Evolutionary conservation across 2,113 vertebrate species (phyloP), one percentile per base, ranked within the genome.

Genomic region (Mesocricetus auratus): DNA sequence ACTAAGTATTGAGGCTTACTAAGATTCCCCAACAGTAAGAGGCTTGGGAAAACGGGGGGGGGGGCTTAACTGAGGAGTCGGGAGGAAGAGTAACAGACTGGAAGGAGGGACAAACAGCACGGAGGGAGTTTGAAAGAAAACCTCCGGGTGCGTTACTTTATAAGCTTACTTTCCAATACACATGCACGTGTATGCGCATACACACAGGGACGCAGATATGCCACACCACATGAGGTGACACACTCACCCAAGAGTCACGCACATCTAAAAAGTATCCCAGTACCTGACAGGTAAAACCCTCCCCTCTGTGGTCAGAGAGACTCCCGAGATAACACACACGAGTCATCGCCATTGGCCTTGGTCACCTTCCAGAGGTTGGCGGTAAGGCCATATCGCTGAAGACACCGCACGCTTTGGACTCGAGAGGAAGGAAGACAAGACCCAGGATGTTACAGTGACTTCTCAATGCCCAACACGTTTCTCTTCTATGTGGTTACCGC

Each of bases 401-500:
- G 56, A 42, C 4, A 29, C 9, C 56, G 31, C n/a, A 31, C 0
- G 0, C 81, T 83, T 29, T 42, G 81, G 81, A 62, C n/a, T 16
- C 12, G 15, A n/a, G n/a, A n/a, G n/a, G n/a, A n/a, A n/a, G n/a
- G 75, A 95, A 86, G 50, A 26, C 71, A 94, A 86, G 69, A 45
- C 1, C 11, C 3, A 29, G n/a, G 56, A 68, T 7, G 17, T 79
- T 56, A 89, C 53, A 73, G 36, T 36, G 56, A 71, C 58, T 62
- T 94, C 42, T 58, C 86, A 86, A 64, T 22, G 71, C 64, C 33
- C n/a, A 56, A 42, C 15, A 66, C 58, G 36, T 47, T 73, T 56
- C 53, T 12, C 31, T 69, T 86, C 62, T 22, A 7, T 26, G 9
- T n/a, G 21, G 39, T 39, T 42, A 36, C 19, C 42, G 16, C 81